Base-by-base conservation (phyloP, 2,888 invertebrate species). In the Cephus nigrinus region DNA sequence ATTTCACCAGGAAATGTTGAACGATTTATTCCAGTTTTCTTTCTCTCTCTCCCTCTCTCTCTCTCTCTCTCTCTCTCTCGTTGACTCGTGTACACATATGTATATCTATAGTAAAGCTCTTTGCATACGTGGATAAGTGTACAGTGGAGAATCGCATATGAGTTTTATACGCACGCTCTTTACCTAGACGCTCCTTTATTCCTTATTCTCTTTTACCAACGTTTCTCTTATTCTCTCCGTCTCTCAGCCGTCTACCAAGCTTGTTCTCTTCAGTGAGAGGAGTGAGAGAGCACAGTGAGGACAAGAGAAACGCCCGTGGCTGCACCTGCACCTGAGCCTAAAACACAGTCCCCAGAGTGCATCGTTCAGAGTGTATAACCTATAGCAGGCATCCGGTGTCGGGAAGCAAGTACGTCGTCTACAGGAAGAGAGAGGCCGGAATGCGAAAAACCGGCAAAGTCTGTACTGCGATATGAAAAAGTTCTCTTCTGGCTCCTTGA, bases 291-390 rank as follows among this genome's bases (percentile, higher is more conserved):
- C 12, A 32, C 31, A 32, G 71, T 71, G 71, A 31, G 71, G 12
- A 15, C 71, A 55, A 55, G 40, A 55, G 40, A 79, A 79, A 77
- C 82, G 81, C 75, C 79, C 80, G 78, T 82, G 80, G 77, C 79
- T 81, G 80, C 82, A 87, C 84, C 84, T 86, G 83, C 82, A 78
- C 77, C 81, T 78, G 40, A 55, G 40, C 40, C 40, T 55, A 55
- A 55, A 15, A 55, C 40, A 55, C 40, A 55, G 40, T 55, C 40
- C 40, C 40, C 40, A 55, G 40, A 55, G 40, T 55, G 40, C 40
- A 55, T 55, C 40, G 40, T 55, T 55, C 23, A 55, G 40, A 55
- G 40, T 55, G 40, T 55, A 55, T 15, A 55, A 55, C 40, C 40
- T 55, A 55, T 55, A 55, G 23, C 15, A 23, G 40, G 40, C 23